A percentile compares a stretch with the other conserved stretches of the same genome.
These are phyloP conservation scores for Bombycilla garrulus DNA, from an alignment of 2,113 vertebrate genomes.

Conservation along the genomic window DNA sequence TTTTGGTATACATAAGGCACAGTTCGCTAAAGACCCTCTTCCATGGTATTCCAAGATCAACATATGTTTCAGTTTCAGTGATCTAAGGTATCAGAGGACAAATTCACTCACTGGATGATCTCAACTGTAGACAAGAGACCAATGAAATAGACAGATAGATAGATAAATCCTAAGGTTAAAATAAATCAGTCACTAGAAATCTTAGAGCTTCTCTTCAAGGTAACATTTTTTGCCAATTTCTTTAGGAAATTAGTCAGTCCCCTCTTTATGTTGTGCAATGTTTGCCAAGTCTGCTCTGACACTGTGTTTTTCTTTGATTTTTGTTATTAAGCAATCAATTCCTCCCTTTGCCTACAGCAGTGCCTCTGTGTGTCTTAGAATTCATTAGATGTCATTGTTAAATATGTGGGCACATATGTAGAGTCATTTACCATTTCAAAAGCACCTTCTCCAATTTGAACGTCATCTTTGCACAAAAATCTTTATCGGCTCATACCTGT, in stretches of 20 bases:
- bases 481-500: background rate
- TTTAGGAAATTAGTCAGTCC: background rate
- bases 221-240: background rate
- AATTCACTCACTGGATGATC: background rate
- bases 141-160: background rate
- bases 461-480: background rate
- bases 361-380: background rate
- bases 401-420: background rate
- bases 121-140: background rate
- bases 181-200: background rate
- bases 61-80: background rate
- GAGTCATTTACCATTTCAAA: background rate
- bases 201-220: background rate
- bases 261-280: background rate
- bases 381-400: background rate
- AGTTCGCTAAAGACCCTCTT: background rate
- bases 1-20: background rate
- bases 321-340: background rate
- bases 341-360: background rate
- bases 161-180: background rate
- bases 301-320: background rate
- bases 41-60: background rate
- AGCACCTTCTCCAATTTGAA: background rate
- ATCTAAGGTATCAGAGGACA: background rate
- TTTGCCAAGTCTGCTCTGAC: background rate